These are phyloP conservation scores for Cosmopolites sordidus DNA, from an alignment of 2,888 invertebrate species.

Conservation along the genomic window DNA sequence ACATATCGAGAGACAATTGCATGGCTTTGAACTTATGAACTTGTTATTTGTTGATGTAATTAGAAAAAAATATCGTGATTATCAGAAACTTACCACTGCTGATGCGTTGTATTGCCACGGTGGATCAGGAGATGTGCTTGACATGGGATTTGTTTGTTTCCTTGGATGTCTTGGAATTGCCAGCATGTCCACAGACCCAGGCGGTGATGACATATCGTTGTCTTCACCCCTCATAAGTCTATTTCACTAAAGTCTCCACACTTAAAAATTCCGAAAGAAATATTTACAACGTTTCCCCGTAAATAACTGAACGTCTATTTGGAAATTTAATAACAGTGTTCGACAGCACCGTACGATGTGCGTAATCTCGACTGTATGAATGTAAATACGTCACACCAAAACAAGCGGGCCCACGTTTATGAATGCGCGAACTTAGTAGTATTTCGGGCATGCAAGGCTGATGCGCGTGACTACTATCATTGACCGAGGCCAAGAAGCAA, in stretches of 20 bases:
- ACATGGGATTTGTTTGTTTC: conserved; percentile 5
- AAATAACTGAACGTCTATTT: too few species aligned
- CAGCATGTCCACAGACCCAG: not conserved
- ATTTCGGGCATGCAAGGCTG: not conserved
- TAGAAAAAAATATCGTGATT: too few species aligned
- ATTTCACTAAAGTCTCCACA: not conserved
- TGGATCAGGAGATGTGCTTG: conserved; percentile 36
- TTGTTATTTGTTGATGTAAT: too few species aligned
- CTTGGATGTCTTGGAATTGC: conserved; percentile 2
- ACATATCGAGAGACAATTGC: too few species aligned
- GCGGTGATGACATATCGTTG: conserved; percentile 2
- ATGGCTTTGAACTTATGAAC: too few species aligned
- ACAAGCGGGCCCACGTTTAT: conserved; percentile 7
- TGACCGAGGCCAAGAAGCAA: conserved; percentile 11
- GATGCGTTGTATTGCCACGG: conserved; percentile 40
- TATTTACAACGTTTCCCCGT: too few species aligned
- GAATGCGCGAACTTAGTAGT: too few species aligned
- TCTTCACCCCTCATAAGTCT: conserved; percentile 8
- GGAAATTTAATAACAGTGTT: too few species aligned
- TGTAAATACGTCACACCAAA: conserved; percentile 13
- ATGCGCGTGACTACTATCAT: not conserved
- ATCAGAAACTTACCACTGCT: conserved; percentile 38
- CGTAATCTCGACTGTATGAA: conserved; percentile 8
- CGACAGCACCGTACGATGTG: not conserved
- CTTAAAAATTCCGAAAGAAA: not conserved